These are phyloP conservation scores for Amblyteles armatorius DNA, from an alignment of 2,888 invertebrate genomes.

Conservation along the genomic window DNA sequence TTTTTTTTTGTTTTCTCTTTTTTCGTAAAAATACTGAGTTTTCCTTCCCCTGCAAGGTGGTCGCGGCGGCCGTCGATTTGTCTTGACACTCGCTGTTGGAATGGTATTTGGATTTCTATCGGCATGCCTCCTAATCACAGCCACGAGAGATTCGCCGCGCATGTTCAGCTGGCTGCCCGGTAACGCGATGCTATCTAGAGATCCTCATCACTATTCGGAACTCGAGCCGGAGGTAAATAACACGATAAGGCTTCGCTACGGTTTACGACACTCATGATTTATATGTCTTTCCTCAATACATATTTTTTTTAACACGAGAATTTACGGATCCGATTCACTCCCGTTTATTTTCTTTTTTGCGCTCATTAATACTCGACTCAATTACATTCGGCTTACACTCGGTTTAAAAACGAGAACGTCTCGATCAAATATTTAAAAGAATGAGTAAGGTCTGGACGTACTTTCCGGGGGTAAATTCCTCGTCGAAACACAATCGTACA, in stretches of 20 bases:
- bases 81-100: slow-evolving; percentile 90
- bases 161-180: slow-evolving; percentile 86
- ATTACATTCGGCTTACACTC: too few species aligned
- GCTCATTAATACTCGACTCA: too few species aligned
- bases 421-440: too few species aligned
- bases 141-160: slow-evolving; percentile 86
- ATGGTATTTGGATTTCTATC: slow-evolving; percentile 92
- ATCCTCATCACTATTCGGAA: slow-evolving; percentile 83
- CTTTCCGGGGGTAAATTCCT: too few species aligned
- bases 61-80: slow-evolving; percentile 88
- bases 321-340: too few species aligned
- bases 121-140: slow-evolving; percentile 90
- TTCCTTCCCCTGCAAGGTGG: slow-evolving; percentile 67
- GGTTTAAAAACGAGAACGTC: too few species aligned
- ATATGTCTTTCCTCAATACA: neutral
- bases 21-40: slow-evolving; percentile 18
- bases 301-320: too few species aligned
- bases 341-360: too few species aligned
- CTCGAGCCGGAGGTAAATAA: slow-evolving; percentile 79
- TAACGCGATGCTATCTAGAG: slow-evolving; percentile 80
- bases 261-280: neutral
- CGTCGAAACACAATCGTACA: too few species aligned
- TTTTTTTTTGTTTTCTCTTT: neutral
- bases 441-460: too few species aligned
- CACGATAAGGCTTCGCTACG: neutral